Percentiles rank a stretch among this genome's conserved stretches.
Evolutionary conservation across 2,888 invertebrate genomes (phyloP).

Genomic region (Ceramica pisi): DNA sequence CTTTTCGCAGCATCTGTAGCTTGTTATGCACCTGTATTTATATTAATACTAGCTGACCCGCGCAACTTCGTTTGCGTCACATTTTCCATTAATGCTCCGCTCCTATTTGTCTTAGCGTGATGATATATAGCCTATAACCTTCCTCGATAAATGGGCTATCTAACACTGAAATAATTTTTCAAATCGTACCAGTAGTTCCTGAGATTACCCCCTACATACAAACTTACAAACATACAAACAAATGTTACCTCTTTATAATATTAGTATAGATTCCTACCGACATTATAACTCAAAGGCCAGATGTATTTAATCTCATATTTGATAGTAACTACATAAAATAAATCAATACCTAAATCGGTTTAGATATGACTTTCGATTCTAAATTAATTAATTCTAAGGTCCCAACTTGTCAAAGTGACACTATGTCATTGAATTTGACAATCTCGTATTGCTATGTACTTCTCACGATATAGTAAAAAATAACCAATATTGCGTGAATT

Average conservation of each 20-base stretch:
- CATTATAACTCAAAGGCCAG: constrained; percentile 24
- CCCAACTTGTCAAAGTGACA: constrained; percentile 64
- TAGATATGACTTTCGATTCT: constrained; percentile 49
- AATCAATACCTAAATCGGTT: constrained; percentile 35
- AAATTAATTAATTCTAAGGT: constrained; percentile 68
- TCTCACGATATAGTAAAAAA: constrained; percentile 8
- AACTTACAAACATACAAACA: no score
- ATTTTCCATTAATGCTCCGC: no score
- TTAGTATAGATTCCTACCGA: constrained; percentile 3
- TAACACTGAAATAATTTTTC: no score
- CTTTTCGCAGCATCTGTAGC: constrained; percentile 5
- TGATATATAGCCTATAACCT: no score
- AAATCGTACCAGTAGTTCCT: no score
- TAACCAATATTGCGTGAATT: constrained; percentile 30
- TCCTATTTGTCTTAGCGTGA: no score
- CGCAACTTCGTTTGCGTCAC: no score
- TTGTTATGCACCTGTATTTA: not conserved
- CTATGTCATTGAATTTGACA: constrained; percentile 60
- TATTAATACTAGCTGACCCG: no score
- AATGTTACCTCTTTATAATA: no score
- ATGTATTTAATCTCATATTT: constrained; percentile 10
- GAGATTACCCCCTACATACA: no score
- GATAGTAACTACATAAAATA: constrained; percentile 11
- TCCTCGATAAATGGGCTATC: no score
- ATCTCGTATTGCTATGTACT: constrained; percentile 25